Base-by-base conservation (phyloP, 92 coral and sea anemone species). In the Palythoa grandiflora region DNA sequence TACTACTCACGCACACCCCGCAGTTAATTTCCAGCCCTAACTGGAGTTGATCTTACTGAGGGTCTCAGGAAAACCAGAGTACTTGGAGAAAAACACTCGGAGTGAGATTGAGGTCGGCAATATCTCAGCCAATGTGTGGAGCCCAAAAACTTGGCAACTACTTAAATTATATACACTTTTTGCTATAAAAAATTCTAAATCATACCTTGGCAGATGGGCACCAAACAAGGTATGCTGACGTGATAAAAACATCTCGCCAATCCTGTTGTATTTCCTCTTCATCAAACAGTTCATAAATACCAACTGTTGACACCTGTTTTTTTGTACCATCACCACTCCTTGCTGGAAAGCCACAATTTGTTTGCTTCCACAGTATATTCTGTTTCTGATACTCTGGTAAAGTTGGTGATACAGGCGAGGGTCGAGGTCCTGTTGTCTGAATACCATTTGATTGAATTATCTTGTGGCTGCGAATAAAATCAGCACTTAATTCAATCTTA, bases 201-300 rank as follows among this genome's bases (percentile, higher is more conserved):
- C 85, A 75, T 87, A 91, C 96, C 95, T 88, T 97, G 75, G 86
- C 83, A 9, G 95, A 91, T 66, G 98, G 99, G 80, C 99, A 97
- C 99, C 99, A 97, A 54, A 97, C 93, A 54, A 97, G 95, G 78
- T 97, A 97, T 50, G 99, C 98, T 1, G 98, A 93, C 5, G 98
- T 92, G 38, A 95, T 93, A 70, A 93, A 97, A 73, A 94, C 93
- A 35, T 97, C 99, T 54, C 88, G 93, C 99, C 99, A 97, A 38
- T 94, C 97, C 74, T 91, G 97, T 36, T 84, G 85, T 40, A 97
- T 74, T 89, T 97, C 99, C 60, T 95, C 94, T 71, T 78, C 90
- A 52, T 97, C 99, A 90, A 92, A 97, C 55, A 97, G 38, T 78
- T 97, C 99, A 75, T 93, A 96, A 17, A 97, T 92, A 38, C 92